Evolutionary conservation across 1,140 invertebrate species (phyloP).

Genomic region (Harpegnathos saltator): DNA sequence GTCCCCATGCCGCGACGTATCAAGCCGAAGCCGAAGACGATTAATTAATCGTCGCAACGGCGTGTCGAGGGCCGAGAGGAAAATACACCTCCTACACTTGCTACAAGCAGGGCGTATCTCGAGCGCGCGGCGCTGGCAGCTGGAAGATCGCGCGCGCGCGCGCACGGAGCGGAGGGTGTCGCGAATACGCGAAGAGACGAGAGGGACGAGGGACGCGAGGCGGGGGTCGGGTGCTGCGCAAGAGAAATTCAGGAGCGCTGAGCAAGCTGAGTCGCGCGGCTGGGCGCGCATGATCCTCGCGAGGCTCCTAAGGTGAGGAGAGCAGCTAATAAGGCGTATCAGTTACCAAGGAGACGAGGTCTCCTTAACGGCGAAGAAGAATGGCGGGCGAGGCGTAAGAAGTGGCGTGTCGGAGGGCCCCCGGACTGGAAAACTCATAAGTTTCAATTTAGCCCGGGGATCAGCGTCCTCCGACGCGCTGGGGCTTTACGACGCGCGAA

Average conservation of each 20-base stretch:
- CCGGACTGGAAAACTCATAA: constrained; percentile 84
- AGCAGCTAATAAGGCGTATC: constrained; percentile 79
- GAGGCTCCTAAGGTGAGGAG: constrained; percentile 75
- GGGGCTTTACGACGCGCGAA: constrained; percentile 70
- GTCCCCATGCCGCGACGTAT: constrained; percentile 28
- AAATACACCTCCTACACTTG: too few species aligned
- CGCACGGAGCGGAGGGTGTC: too few species aligned
- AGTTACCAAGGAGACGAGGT: constrained; percentile 79
- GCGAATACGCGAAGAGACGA: too few species aligned
- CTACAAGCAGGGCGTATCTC: too few species aligned
- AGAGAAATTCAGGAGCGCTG: constrained; percentile 62
- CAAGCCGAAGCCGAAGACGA: constrained; percentile 7
- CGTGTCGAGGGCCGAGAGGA: too few species aligned
- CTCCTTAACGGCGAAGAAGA: constrained; percentile 79
- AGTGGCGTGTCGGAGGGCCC: constrained; percentile 65
- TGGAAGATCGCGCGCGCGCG: too few species aligned
- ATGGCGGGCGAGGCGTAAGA: constrained; percentile 73
- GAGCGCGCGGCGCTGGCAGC: too few species aligned
- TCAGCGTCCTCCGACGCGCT: constrained; percentile 82
- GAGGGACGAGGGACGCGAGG: too few species aligned
- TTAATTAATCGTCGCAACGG: constrained; percentile 25
- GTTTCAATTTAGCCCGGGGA: constrained; percentile 85
- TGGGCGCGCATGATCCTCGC: constrained; percentile 78
- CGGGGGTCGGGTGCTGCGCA: constrained; percentile 59
- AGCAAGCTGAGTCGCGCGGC: background rate